A percentile compares a stretch with the other conserved stretches of the same genome.
Conservation (phyloP, 2,797 vertebrate genomes). For the Characodon lateralis region DNA sequence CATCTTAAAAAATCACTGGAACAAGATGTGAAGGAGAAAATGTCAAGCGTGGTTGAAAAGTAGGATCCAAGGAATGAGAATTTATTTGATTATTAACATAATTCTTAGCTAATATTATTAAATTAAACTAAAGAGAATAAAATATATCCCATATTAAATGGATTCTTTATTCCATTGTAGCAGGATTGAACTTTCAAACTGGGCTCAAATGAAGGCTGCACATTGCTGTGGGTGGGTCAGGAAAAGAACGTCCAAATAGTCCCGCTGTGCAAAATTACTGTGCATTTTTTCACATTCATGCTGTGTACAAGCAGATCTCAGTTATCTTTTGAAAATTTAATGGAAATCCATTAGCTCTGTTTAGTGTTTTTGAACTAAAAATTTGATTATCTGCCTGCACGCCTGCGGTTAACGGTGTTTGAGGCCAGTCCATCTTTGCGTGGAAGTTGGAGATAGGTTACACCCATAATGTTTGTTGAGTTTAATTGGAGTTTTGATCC, state of each 20-base stretch:
- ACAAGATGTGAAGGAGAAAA: constrained; percentile 30
- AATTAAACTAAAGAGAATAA: not conserved
- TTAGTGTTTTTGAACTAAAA: constrained; percentile 5
- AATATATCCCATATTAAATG: constrained; percentile 78
- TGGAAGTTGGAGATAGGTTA: constrained; percentile 10
- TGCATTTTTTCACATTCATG: constrained; percentile 9
- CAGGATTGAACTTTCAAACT: constrained; percentile 80
- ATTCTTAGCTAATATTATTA: not conserved
- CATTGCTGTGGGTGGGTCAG: constrained; percentile 73
- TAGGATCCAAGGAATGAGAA: constrained; percentile 19
- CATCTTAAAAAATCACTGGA: constrained; percentile 34
- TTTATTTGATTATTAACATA: not conserved
- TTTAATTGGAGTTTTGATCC: constrained; percentile 18
- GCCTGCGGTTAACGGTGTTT: not conserved
- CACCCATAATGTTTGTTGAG: not conserved
- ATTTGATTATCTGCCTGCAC: not conserved
- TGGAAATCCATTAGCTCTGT: not conserved
- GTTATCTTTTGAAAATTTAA: not conserved
- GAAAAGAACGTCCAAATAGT: constrained; percentile 37
- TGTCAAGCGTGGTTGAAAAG: constrained; percentile 26
- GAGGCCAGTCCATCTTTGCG: not conserved
- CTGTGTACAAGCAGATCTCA: constrained; percentile 9
- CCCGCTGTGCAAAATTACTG: constrained; percentile 37
- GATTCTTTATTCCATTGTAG: constrained; percentile 83
- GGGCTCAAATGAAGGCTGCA: constrained; percentile 82